Base-by-base conservation (phyloP, 2,113 vertebrate genomes). In the Dinomys branickii region DNA sequence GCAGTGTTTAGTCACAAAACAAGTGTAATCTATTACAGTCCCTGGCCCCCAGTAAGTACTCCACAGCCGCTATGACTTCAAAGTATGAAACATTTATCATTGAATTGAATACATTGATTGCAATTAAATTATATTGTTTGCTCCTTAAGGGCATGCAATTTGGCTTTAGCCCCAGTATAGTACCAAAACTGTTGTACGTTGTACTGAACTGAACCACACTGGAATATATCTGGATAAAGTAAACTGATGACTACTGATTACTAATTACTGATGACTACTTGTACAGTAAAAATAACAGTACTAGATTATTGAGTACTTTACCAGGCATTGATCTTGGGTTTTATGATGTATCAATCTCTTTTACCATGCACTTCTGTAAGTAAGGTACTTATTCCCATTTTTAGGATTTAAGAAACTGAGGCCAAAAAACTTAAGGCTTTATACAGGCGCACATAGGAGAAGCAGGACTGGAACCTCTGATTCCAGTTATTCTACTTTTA, bases 81-180 rank as follows among this genome's bases (percentile, higher is more conserved):
- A 71, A 80, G 24, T 84, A 33, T n/a, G 65, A n/a, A 52, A 54
- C 56, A 50, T 63, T 91, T 63, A 41, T 44, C 65, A 52, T 38
- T 52, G 4, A 20, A 71, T 3, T 69, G 82, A 75, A 47, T 20
- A 75, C 59, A 63, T 35, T 56, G 80, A 93, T 94, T 88, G 22
- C 33, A 92, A 94, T 73, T 85, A 59, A 95, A 84, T 47, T 88
- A 67, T 78, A 52, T 38, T 14, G 52, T 78, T 38, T 89, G n/a
- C 19, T 81, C 22, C 82, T 95, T 84, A 6, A 35, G 5, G 3
- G 3, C 7, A 59, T 73, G 41, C 4, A 50, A 1, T 77, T 81
- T 87, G 35, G 75, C 61, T 11, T 96, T 38, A 67, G 30, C 41
- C 50, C 30, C 83, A 87, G 30, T 24, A 67, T 54, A 65, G 28